Evolutionary conservation across 2,888 invertebrate species (phyloP), one percentile per base, ranked within the genome.

Genomic region (Diploptera punctata): DNA sequence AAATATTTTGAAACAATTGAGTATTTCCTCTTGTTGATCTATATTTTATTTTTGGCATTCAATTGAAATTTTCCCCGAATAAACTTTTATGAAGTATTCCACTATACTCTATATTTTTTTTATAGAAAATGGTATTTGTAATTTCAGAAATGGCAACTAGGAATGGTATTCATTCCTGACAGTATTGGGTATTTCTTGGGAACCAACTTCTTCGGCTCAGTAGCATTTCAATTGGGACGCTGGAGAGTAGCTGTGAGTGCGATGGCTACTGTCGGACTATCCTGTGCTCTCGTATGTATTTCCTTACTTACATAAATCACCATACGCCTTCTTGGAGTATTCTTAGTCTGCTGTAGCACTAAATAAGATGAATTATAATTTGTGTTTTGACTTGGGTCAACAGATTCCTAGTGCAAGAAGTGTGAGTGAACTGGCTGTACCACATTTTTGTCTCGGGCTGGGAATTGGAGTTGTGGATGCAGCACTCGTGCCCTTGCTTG

Each of bases 151-250:
- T 92, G 92, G 92, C 90, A 92, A 80, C 81, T 91, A 78, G 94
- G 94, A 2, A 90, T 92, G 0, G 93, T 94, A 4, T 95, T 95
- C 79, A 90, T 95, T 74, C 94, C 95, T 0, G 95, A 95, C 81
- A 94, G 94, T 77, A 79, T 94, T 38, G 94, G 94, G 0, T 95
- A 94, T 80, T 87, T 94, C 74, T 82, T 94, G 49, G 94, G 94
- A 29, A 93, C 94, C 0, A 93, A 93, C 81, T 90, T 90, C 77
- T 91, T 93, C 79, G 93, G 93, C 5, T 82, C 87, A 54, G 81
- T 90, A 29, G 89, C 92, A 4, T 88, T 87, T 78, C 85, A 85
- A 74, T 82, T 89, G 62, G 92, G 92, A 0, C 88, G 91, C 77
- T 87, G 90, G 80, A 86, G 86, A 78, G 86, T 89, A 26, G 89